Base-by-base conservation (phyloP, 2,888 invertebrate species). In the Tetragonisca angustula region DNA sequence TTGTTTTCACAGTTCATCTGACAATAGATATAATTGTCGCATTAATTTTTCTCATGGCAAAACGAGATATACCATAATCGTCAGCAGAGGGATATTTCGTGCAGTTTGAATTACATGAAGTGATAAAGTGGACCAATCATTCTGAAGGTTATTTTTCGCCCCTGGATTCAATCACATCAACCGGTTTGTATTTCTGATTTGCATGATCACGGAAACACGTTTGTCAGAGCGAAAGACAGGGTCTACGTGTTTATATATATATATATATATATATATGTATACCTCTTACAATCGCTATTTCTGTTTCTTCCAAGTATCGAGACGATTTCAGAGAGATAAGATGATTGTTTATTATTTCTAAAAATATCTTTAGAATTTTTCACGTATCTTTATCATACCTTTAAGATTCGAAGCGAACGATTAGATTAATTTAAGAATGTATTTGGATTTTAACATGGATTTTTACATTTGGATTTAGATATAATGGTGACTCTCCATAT, bases 131-230 rank as follows among this genome's bases (percentile, higher is more conserved):
- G 19, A 65, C 52, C n/a, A n/a, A 15, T 75, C 69, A 19, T n/a
- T 52, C 11, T 2, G 19, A n/a, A 54, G 54, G 49, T 76, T 76
- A 76, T 70, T 56, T 64, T 32, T 56, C 49, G 69, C 69, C 49
- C 52, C 24, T 36, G 27, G n/a, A 21, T 73, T 74, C 5, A 56
- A 73, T 27, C 73, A 80, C 11, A 72, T 65, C 72, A 84, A 70
- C 70, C 59, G 71, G 59, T 78, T 86, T 15, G 27, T 59, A 43
- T 0, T 52, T 15, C 17, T 32, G 15, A 56, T 56, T 71, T 76
- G 64, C 76, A 84, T 61, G 67, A 74, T 59, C 72, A n/a, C 50
- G 27, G 19, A 21, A 21, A 49, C 75, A 15, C 36, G 74, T 43
- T 65, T 24, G 67, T 43, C 43, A 43, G 27, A 21, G 21, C 13